These are phyloP conservation scores for Dexiosoma caninum DNA, from an alignment of 2,888 invertebrate species.

Conservation along the genomic window DNA sequence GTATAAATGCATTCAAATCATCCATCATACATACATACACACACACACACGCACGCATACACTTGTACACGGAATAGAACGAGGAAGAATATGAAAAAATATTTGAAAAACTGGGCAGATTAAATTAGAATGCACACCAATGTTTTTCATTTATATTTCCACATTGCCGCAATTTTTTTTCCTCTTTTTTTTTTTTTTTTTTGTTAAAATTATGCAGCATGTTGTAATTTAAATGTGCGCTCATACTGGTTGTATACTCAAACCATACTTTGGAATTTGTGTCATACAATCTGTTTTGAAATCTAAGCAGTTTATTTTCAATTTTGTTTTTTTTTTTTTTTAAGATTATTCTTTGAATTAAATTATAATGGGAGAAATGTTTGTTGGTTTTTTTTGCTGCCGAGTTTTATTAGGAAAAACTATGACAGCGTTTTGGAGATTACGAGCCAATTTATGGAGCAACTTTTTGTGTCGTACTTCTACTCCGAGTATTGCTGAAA, in stretches of 20 bases:
- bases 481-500: too few relatives aligned
- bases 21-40: background rate
- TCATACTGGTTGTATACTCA: constrained; percentile 20
- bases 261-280: constrained; percentile 39
- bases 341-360: constrained; percentile 38
- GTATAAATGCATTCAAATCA: constrained; percentile 4
- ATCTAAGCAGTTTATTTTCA: constrained; percentile 39
- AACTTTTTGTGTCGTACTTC: background rate
- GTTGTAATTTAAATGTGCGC: background rate
- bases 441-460: background rate
- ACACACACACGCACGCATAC: background rate
- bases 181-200: background rate
- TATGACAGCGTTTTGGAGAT: constrained; percentile 20
- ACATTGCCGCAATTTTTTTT: background rate
- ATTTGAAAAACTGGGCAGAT: constrained; percentile 48
- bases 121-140: constrained; percentile 53
- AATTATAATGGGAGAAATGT: constrained; percentile 20
- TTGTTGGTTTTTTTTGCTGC: background rate
- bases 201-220: constrained; percentile 24
- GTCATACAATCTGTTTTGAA: constrained; percentile 49
- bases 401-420: background rate
- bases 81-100: constrained; percentile 21
- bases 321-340: background rate
- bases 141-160: background rate
- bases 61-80: background rate